Conservation (phyloP, 2,797 vertebrate genomes). For the Nothura maculosa region DNA sequence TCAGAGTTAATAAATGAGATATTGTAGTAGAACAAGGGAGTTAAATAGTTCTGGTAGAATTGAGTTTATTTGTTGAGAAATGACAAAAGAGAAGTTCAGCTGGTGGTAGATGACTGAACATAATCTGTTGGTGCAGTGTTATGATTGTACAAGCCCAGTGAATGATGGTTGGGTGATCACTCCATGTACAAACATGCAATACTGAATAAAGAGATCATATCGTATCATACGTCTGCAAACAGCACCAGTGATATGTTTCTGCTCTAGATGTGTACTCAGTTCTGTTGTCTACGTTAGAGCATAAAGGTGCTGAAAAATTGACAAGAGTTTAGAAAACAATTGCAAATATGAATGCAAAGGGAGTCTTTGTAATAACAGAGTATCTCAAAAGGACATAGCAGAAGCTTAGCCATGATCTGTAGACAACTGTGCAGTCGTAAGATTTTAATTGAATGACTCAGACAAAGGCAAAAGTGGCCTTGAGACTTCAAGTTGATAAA, state of each 20-base stretch:
- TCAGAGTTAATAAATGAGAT: not conserved
- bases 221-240: constrained; percentile 29
- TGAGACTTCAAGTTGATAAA: not conserved
- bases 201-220: constrained; percentile 41
- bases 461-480: not conserved
- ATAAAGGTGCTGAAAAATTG: constrained; percentile 57
- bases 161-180: constrained; percentile 39
- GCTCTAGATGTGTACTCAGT: not conserved
- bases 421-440: not conserved
- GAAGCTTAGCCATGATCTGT: accelerated
- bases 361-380: not conserved
- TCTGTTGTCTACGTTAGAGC: constrained; percentile 39
- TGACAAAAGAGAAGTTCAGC: not conserved
- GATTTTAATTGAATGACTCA: not conserved
- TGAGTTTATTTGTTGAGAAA: not conserved
- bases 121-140: constrained; percentile 17
- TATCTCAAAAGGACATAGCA: not conserved
- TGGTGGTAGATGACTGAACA: not conserved
- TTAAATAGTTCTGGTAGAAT: not conserved
- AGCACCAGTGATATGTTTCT: not conserved
- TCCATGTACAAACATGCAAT: not conserved
- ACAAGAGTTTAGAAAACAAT: not conserved
- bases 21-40: not conserved
- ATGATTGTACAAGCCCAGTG: constrained; percentile 42
- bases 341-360: not conserved